Percentiles rank a stretch among this genome's conserved stretches.
These are phyloP conservation scores for Scaptomyza polygonia DNA, from an alignment of 2,888 invertebrate species.

Conservation along the genomic window DNA sequence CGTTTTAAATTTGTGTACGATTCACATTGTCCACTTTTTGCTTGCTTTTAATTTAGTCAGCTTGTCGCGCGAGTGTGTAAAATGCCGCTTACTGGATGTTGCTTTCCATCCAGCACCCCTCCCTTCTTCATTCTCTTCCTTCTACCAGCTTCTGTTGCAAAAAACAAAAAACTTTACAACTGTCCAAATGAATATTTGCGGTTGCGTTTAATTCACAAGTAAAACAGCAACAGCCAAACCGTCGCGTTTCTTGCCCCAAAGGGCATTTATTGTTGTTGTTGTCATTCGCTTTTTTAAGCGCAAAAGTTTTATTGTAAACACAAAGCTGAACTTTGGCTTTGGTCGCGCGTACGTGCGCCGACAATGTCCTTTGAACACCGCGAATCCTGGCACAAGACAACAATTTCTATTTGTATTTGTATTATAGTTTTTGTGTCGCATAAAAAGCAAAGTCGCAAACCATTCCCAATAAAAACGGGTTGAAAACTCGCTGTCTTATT, in stretches of 20 bases:
- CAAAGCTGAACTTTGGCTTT: constrained; percentile 58
- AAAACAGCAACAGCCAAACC: constrained; percentile 68
- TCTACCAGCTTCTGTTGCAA: constrained; percentile 54
- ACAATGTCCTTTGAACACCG: constrained; percentile 36
- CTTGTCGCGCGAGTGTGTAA: constrained; percentile 73
- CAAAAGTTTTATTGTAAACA: constrained; percentile 73
- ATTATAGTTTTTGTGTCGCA: constrained; percentile 69
- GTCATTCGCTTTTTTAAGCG: constrained; percentile 43
- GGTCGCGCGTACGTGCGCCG: constrained; percentile 58
- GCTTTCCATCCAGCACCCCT: neutral
- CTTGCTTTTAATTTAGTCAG: constrained; percentile 81
- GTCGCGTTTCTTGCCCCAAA: constrained; percentile 35
- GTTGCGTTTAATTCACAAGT: constrained; percentile 84
- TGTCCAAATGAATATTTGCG: constrained; percentile 85
- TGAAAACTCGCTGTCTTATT: constrained; percentile 52
- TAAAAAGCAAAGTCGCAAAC: constrained; percentile 52
- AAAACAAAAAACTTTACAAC: constrained; percentile 81
- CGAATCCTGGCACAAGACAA: constrained; percentile 13
- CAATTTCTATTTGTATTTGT: constrained; percentile 45
- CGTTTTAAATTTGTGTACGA: neutral
- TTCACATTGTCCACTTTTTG: constrained; percentile 1
- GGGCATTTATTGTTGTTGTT: constrained; percentile 34
- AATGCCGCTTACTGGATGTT: constrained; percentile 57
- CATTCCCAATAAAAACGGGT: constrained; percentile 58
- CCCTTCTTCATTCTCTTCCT: neutral